Evolutionary conservation across 1,140 invertebrate genomes (phyloP).

Genomic region (Cydia splendana): DNA sequence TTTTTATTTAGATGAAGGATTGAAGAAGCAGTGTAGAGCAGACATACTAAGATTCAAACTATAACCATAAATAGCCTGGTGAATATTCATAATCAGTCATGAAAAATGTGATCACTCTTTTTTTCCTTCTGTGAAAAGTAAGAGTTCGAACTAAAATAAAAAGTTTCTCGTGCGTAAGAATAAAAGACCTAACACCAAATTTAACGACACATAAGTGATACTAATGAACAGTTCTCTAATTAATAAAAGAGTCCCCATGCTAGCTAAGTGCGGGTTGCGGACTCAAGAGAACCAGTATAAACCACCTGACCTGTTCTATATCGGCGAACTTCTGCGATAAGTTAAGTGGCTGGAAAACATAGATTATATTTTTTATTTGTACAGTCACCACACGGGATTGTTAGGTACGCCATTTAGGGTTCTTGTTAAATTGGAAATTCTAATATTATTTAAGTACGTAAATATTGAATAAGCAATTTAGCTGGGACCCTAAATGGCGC

Average conservation of each 20-base stretch:
- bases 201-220: conserved; percentile 5
- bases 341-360: background rate
- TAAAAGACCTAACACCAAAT: background rate
- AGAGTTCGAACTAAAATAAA: background rate
- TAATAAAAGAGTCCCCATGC: background rate
- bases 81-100: background rate
- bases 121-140: background rate
- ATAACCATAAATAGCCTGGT: too few relatives aligned
- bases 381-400: too few relatives aligned
- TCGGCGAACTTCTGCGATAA: conserved; percentile 14
- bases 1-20: too few relatives aligned
- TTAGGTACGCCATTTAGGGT: too few relatives aligned
- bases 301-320: background rate
- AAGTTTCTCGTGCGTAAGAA: background rate
- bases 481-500: too few relatives aligned
- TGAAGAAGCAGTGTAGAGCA: too few relatives aligned
- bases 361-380: background rate
- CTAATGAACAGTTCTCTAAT: background rate
- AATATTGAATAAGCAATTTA: too few relatives aligned
- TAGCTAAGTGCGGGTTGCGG: background rate
- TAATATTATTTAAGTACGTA: too few relatives aligned
- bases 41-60: too few relatives aligned
- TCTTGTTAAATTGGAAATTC: too few relatives aligned
- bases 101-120: background rate
- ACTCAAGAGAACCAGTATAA: background rate